Evolutionary conservation across 2,888 invertebrate genomes (phyloP).

Genomic region (Biston betularia): DNA sequence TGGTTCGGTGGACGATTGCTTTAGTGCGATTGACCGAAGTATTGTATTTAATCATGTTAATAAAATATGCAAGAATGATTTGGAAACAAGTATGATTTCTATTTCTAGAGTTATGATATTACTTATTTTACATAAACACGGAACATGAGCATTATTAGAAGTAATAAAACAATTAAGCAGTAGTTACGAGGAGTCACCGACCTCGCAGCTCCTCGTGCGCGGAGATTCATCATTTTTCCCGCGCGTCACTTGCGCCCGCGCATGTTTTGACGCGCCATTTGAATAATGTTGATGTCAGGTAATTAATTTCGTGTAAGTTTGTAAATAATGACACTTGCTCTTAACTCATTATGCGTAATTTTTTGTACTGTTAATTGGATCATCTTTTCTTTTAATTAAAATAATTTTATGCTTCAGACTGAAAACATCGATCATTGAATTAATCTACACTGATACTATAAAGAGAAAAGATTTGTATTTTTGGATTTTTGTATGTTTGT

Average conservation of each 20-base stretch:
- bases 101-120: background rate
- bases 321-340: conserved; percentile 17
- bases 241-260: conserved; percentile 18
- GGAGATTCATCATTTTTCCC: conserved; percentile 22
- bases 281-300: conserved; percentile 21
- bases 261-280: conserved; percentile 26
- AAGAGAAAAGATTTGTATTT: no score
- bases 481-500: no score
- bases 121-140: conserved; percentile 6
- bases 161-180: conserved; percentile 32
- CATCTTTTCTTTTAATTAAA: no score
- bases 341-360: background rate
- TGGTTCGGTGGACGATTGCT: no score
- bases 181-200: conserved; percentile 20
- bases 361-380: no score
- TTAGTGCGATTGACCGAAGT: no score
- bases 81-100: conserved; percentile 13
- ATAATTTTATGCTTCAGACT: no score
- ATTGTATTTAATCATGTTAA: background rate
- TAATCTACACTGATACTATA: no score
- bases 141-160: conserved; percentile 15
- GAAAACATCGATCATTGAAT: no score
- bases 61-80: conserved; percentile 6
- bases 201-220: conserved; percentile 22
- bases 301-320: conserved; percentile 11